Percentiles rank a stretch among this genome's conserved stretches.
Conservation (phyloP, 2,797 vertebrate species). For the Chaetodon trifasciatus region DNA sequence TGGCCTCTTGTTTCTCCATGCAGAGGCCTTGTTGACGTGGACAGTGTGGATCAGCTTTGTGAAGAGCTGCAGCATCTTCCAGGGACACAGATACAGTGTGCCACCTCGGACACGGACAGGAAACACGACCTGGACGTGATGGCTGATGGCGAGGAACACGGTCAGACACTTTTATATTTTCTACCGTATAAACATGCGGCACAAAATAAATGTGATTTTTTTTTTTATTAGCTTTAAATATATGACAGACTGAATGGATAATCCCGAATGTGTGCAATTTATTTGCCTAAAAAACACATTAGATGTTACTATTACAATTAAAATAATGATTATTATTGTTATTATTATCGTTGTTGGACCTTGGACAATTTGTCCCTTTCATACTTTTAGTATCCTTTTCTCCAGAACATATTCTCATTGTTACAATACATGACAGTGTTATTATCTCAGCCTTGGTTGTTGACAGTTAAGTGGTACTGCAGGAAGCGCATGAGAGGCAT, state of each 20-base stretch:
- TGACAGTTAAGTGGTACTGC: constrained; percentile 10
- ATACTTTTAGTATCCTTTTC: background rate
- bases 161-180: constrained; percentile 62
- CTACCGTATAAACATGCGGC: background rate
- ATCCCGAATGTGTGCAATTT: background rate
- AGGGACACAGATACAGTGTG: constrained; percentile 63
- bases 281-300: background rate
- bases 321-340: constrained; percentile 12
- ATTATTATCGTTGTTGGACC: background rate
- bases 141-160: constrained; percentile 60
- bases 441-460: background rate
- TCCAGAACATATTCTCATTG: background rate
- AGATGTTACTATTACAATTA: background rate
- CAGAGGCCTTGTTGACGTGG: constrained; percentile 77
- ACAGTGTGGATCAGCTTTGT: constrained; percentile 68
- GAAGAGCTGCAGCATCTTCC: constrained; percentile 66
- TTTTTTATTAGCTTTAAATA: background rate
- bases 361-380: background rate
- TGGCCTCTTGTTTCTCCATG: constrained; percentile 75
- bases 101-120: constrained; percentile 62
- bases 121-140: constrained; percentile 63
- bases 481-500: background rate
- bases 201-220: background rate
- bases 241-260: background rate
- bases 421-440: background rate